Conservation (phyloP, 2,888 invertebrate species). For the Tromatobia lineatoria region DNA sequence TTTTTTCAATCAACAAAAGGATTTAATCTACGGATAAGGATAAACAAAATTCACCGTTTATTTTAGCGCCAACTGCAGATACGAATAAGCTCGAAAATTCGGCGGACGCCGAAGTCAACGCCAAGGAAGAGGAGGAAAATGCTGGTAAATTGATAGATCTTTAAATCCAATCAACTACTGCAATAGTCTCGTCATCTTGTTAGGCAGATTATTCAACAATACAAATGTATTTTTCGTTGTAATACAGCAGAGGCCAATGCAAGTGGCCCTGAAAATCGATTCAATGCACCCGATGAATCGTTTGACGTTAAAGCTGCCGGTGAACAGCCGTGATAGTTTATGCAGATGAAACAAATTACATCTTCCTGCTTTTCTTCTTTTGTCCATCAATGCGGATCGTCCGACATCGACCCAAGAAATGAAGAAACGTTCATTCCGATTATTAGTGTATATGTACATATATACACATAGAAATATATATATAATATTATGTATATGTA, state of each 20-base stretch:
- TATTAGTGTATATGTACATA: background rate
- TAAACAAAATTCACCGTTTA: background rate
- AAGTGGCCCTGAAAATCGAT: conserved; percentile 41
- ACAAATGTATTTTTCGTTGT: conserved; percentile 2
- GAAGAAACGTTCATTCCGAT: background rate
- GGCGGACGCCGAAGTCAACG: conserved; percentile 22
- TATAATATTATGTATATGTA: no score
- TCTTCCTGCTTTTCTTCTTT: conserved; percentile 19
- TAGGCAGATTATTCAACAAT: background rate
- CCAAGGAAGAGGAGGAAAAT: conserved; percentile 35
- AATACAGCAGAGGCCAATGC: conserved; percentile 8
- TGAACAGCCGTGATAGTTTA: conserved; percentile 9
- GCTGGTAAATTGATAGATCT: conserved; percentile 46
- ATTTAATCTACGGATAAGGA: background rate
- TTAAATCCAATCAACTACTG: background rate
- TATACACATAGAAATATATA: background rate
- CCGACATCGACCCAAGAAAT: background rate
- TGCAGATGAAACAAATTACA: background rate
- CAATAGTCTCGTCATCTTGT: background rate
- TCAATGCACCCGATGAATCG: conserved; percentile 35
- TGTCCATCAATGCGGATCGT: background rate
- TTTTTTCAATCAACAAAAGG: no score
- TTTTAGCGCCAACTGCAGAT: conserved; percentile 57
- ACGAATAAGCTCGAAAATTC: conserved; percentile 26
- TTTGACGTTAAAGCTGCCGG: conserved; percentile 21